Percentiles rank a stretch among this genome's conserved stretches.
These are phyloP conservation scores for Elephantulus edwardii DNA, from an alignment of 2,113 vertebrate species.

Conservation along the genomic window DNA sequence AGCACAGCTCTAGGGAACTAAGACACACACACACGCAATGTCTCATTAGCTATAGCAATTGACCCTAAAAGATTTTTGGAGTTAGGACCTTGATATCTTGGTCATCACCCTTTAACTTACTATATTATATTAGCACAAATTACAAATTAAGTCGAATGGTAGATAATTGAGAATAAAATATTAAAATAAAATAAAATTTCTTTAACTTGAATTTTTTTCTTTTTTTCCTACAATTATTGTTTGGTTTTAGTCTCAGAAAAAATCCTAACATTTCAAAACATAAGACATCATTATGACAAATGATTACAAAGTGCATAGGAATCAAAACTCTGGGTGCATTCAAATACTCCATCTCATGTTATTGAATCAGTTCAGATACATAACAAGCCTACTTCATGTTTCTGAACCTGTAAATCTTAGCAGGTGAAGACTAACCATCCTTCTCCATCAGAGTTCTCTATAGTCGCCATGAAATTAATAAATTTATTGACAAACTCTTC, in stretches of 20 bases:
- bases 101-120: not conserved
- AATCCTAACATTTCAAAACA: rapidly evolving
- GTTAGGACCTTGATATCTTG: not conserved
- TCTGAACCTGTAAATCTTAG: too few species aligned
- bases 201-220: not conserved
- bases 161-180: not conserved
- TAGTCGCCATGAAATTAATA: too few species aligned
- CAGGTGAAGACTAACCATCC: too few species aligned
- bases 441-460: too few species aligned
- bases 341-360: too few species aligned
- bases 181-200: not conserved
- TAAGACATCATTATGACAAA: rapidly evolving
- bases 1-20: not conserved
- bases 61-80: not conserved
- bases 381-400: too few species aligned
- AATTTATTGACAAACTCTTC: not conserved
- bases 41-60: not conserved
- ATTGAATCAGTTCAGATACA: too few species aligned
- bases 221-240: rapidly evolving
- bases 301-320: not conserved
- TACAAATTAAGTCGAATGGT: not conserved
- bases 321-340: rapidly evolving
- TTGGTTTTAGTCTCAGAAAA: not conserved
- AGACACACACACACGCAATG: too few species aligned
- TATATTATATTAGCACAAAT: not conserved